These are phyloP conservation scores for Odontamblyopus lacepedii DNA, from an alignment of 2,797 vertebrate genomes.

Conservation along the genomic window DNA sequence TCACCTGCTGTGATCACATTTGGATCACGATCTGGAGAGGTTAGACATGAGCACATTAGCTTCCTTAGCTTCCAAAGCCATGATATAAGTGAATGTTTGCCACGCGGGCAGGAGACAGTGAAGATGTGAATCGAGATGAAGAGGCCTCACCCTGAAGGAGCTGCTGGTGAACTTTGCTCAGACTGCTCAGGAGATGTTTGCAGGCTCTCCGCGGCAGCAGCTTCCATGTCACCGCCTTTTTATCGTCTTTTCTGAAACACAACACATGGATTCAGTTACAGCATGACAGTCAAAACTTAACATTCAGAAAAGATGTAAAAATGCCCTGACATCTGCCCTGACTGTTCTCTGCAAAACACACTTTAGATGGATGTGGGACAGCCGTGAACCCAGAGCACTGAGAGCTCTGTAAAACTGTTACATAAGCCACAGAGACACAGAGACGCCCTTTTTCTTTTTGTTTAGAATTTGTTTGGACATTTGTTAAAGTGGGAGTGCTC, in stretches of 20 bases:
- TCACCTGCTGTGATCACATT: too few species aligned
- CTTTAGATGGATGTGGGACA: too few species aligned
- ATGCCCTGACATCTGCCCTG: conserved; percentile 42
- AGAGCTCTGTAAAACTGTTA: too few species aligned
- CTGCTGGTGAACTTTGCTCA: conserved; percentile 91
- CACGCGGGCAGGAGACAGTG: background rate
- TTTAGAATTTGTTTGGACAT: too few species aligned
- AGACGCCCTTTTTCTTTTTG: too few species aligned
- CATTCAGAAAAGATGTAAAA: conserved; percentile 22
- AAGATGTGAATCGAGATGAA: background rate
- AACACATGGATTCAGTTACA: conserved; percentile 61
- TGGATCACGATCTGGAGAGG: too few species aligned
- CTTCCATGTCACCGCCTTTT: conserved; percentile 93
- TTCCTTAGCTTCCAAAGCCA: too few species aligned
- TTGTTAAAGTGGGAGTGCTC: too few species aligned
- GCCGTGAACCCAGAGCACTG: too few species aligned
- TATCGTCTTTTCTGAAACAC: conserved; percentile 90
- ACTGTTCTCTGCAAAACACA: conserved; percentile 1
- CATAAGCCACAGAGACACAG: too few species aligned
- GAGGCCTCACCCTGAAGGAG: conserved; percentile 87
- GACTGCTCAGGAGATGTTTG: conserved; percentile 92
- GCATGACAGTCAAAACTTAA: conserved; percentile 48
- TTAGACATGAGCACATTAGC: too few species aligned
- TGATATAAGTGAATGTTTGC: too few species aligned
- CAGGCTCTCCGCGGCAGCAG: conserved; percentile 96